A percentile compares a stretch with the other conserved stretches of the same genome.
phyloP scores from a whole-genome alignment of 23 tunicate species.

The Ascidia mentula region DNA sequence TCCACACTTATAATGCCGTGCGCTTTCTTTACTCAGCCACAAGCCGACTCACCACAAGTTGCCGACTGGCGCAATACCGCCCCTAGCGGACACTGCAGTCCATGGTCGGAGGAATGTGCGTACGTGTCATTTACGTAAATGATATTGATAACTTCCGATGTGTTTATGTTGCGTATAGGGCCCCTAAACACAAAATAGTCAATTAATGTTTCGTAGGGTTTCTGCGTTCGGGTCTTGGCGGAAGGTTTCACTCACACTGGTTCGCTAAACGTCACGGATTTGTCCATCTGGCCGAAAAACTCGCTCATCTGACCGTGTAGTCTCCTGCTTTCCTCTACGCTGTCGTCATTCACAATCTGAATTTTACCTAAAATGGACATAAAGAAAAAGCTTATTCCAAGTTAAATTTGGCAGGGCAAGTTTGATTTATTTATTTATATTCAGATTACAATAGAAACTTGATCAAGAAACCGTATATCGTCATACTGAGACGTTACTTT shows the following conservation, averaged over 20 bases:
- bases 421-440: no score
- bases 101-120: slow-evolving; percentile 22
- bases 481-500: no score
- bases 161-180: slow-evolving; percentile 28
- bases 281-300: slow-evolving; percentile 51
- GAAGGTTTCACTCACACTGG: not conserved
- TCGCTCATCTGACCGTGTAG: slow-evolving; percentile 65
- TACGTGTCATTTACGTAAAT: slow-evolving; percentile 55
- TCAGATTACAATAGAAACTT: no score
- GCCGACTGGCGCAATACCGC: slow-evolving; percentile 61
- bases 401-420: no score
- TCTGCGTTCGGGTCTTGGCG: no score
- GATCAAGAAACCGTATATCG: no score
- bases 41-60: slow-evolving; percentile 68
- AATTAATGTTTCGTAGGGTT: not conserved
- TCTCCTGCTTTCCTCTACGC: slow-evolving; percentile 47
- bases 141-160: slow-evolving; percentile 31
- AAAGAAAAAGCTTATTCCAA: no score
- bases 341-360: slow-evolving; percentile 34
- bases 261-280: not conserved
- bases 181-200: slow-evolving; percentile 11
- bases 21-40: no score
- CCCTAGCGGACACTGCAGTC: slow-evolving; percentile 78
- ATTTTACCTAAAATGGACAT: not conserved
- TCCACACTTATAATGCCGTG: no score